Evolutionary conservation across 2,888 invertebrate species (phyloP), one percentile per base, ranked within the genome.

Genomic region (Cheilosia vulpina): DNA sequence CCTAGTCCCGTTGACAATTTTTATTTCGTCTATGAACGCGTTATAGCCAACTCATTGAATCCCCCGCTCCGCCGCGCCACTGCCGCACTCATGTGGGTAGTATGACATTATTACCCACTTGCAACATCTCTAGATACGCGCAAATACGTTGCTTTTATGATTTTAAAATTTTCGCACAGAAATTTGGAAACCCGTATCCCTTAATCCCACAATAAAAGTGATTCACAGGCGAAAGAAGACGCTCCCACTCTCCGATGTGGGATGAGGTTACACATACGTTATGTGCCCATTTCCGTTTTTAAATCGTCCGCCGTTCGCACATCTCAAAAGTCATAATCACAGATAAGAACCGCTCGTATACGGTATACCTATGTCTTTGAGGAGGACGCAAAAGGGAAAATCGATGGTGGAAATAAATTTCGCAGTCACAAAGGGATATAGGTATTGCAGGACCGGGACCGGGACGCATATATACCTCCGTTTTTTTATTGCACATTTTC

Each of bases 271-370:
- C 62, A 76, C 62, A 76, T 85, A 72, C 81, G 81, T 85, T 85
- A 85, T 87, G 82, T 82, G 77, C 81, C 82, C 77, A 82, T 82
- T 82, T 87, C 87, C 87, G 81, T 77, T 82, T 60, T 87, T 87
- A 87, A 87, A 87, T 87, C 87, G 85, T 82, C 81, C 82, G 77
- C 73, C 77, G 71, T 68, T 82, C 65, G 73, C 77, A 81, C 71
- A 82, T 87, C 73, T 77, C 77, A 82, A 87, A 87, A 87, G 82
- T 87, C 82, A 87, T 87, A 87, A 87, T 87, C 87, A 63, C 77
- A 82, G 87, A 87, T 87, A 87, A 87, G 87, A 72, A 65, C 73
- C 58, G 53, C 6, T 27, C 27, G 27, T 27, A 27, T 27, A 4
- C 24, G 4, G 50, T 78, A 13, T 50, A 34, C n/a, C 45, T 60